A percentile compares a stretch with the other conserved stretches of the same genome.
Conservation (phyloP, 2,797 vertebrate species). For the Mus caroli region DNA sequence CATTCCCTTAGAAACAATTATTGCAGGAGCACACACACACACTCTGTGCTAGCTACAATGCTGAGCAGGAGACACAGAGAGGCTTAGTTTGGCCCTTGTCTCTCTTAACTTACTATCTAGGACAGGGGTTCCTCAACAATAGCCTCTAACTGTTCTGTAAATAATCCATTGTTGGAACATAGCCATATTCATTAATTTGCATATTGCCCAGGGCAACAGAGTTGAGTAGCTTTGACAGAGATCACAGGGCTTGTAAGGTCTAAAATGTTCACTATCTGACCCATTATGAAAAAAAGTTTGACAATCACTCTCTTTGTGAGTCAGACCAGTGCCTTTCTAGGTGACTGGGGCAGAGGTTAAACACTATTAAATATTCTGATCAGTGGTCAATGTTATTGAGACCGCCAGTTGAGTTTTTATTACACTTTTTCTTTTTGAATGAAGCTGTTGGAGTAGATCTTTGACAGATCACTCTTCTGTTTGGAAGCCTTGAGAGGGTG, state of each 20-base stretch:
- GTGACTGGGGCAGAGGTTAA: not conserved
- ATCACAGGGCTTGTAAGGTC: not conserved
- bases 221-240: not conserved
- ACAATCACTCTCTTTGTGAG: not conserved
- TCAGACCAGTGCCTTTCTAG: not conserved
- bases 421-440: not conserved
- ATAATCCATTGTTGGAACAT: slow-evolving; percentile 70
- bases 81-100: not conserved
- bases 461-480: not conserved
- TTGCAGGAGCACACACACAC: not conserved
- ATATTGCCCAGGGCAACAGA: not conserved
- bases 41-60: not conserved
- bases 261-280: not conserved
- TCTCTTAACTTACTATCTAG: not conserved
- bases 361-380: not conserved
- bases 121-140: not conserved
- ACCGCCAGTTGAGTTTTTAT: not conserved
- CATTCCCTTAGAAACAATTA: slow-evolving; percentile 14
- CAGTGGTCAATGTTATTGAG: not conserved
- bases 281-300: not conserved
- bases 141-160: not conserved
- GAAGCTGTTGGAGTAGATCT: not conserved
- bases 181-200: not conserved
- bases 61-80: not conserved
- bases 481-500: not conserved